These are phyloP conservation scores for Natrix natrix DNA, from an alignment of 2,797 vertebrate genomes.

Conservation along the genomic window DNA sequence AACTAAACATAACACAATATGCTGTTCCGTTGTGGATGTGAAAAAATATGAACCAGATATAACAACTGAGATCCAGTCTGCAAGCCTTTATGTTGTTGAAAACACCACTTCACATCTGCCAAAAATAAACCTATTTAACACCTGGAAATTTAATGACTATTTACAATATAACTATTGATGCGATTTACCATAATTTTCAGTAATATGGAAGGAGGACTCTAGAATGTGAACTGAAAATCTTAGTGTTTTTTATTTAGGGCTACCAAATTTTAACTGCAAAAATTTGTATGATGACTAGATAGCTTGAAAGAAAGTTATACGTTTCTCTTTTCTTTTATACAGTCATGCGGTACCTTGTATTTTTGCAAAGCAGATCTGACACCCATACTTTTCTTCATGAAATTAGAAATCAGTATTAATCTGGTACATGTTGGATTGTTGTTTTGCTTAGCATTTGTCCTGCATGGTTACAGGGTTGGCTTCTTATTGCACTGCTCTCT, in stretches of 20 bases:
- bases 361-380: background rate
- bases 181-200: background rate
- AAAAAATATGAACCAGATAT: slow-evolving; percentile 21
- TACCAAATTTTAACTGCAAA: background rate
- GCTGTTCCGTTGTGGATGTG: background rate
- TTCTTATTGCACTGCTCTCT: background rate
- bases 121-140: slow-evolving; percentile 12
- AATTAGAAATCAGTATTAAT: background rate
- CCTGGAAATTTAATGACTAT: background rate
- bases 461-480: background rate
- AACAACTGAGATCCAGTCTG: slow-evolving; percentile 1
- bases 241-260: background rate
- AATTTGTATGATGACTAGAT: background rate
- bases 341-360: background rate
- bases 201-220: background rate
- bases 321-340: background rate
- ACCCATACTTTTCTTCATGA: background rate
- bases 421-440: background rate
- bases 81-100: slow-evolving; percentile 4
- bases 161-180: background rate
- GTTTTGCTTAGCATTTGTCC: background rate
- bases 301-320: background rate
- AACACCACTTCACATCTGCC: slow-evolving; percentile 8
- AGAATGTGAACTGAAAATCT: background rate
- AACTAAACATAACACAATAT: slow-evolving; percentile 8